Evolutionary conservation across 2,888 invertebrate genomes (phyloP).

Genomic region (Lottia scabra): DNA sequence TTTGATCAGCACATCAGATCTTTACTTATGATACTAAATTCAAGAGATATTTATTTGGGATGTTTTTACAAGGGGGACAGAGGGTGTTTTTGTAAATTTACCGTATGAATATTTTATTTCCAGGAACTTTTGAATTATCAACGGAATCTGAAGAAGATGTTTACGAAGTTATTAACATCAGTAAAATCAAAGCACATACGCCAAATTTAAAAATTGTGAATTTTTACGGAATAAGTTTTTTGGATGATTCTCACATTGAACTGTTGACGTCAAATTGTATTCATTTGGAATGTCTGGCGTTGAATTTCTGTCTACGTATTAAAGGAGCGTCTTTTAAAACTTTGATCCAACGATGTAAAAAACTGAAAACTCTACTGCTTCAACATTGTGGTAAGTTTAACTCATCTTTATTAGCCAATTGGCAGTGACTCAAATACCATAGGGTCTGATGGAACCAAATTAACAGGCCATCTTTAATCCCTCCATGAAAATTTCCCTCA

Average conservation of each 20-base stretch:
- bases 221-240: conserved; percentile 97
- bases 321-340: conserved; percentile 96
- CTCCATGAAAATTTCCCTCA: no score
- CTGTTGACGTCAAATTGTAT: conserved; percentile 91
- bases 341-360: conserved; percentile 90
- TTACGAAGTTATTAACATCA: conserved; percentile 86
- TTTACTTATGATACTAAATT: no score
- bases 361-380: conserved; percentile 92
- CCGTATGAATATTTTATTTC: conserved; percentile 5
- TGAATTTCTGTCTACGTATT: conserved; percentile 97
- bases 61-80: no score
- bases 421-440: no score
- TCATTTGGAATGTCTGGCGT: conserved; percentile 94
- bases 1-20: no score
- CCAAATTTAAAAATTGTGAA: conserved; percentile 98
- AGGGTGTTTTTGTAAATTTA: no score
- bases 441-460: no score
- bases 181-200: conserved; percentile 96
- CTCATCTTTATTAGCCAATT: no score
- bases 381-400: conserved; percentile 89
- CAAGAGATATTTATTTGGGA: no score
- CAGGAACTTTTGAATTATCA: conserved; percentile 69
- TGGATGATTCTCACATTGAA: conserved; percentile 98
- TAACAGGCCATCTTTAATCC: no score
- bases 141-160: conserved; percentile 99